These are phyloP conservation scores for Malurus alboscapulatus DNA, from an alignment of 2,113 vertebrate species.

Conservation along the genomic window DNA sequence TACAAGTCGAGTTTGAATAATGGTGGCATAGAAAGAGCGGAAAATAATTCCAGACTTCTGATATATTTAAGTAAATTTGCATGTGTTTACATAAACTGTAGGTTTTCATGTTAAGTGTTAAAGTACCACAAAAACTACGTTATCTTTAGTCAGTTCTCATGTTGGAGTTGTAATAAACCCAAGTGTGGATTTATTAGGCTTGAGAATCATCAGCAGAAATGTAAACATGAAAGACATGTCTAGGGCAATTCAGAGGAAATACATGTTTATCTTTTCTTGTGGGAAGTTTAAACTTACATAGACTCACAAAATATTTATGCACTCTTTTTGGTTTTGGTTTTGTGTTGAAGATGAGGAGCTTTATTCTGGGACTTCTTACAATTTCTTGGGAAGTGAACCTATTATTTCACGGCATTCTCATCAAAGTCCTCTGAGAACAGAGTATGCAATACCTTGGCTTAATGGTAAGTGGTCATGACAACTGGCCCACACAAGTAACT, in stretches of 20 bases:
- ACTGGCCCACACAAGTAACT: not conserved
- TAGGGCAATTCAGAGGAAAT: not conserved
- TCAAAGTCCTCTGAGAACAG: slow-evolving; percentile 88
- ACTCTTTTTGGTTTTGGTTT: not conserved
- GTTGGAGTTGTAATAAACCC: not conserved
- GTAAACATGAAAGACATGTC: not conserved
- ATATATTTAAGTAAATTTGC: not conserved
- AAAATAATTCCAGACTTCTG: not conserved
- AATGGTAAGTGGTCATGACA: slow-evolving; percentile 81
- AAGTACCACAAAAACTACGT: not conserved
- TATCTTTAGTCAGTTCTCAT: not conserved
- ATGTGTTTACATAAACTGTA: not conserved
- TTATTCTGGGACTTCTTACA: slow-evolving; percentile 92
- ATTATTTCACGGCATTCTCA: slow-evolving; percentile 90
- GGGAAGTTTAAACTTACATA: not conserved
- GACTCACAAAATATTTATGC: not conserved
- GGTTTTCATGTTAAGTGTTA: not conserved
- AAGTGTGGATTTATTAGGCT: not conserved
- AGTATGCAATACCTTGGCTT: slow-evolving; percentile 95
- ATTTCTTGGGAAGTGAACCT: slow-evolving; percentile 95
- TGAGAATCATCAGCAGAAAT: not conserved
- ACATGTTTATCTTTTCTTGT: not conserved
- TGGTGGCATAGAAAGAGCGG: not conserved
- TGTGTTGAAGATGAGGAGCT: slow-evolving; percentile 87
- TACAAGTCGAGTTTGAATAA: not conserved